Evolutionary conservation across 2,888 invertebrate species (phyloP).

Genomic region (Ophioninae sp.): DNA sequence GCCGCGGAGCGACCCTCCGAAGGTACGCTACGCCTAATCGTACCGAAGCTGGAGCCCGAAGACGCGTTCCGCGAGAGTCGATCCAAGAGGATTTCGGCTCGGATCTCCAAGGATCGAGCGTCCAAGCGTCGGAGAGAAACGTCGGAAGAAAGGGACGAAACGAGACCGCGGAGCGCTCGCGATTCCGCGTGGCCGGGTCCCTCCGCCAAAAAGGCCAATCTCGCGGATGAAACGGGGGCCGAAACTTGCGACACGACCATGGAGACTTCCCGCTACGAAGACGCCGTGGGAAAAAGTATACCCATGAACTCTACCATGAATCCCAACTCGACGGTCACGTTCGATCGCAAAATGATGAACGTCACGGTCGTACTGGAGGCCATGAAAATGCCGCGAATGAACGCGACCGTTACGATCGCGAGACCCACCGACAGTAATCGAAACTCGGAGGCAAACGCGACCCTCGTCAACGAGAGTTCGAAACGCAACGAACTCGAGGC

Average conservation of each 20-base stretch:
- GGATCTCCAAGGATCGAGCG: background rate
- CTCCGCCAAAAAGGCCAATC: constrained; percentile 62
- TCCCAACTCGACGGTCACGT: constrained; percentile 65
- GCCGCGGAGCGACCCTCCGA: background rate
- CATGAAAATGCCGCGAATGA: constrained; percentile 61
- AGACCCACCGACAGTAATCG: constrained; percentile 37
- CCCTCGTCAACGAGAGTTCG: constrained; percentile 36
- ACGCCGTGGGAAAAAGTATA: constrained; percentile 74
- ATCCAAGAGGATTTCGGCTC: background rate
- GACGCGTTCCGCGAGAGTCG: background rate
- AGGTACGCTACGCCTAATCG: background rate
- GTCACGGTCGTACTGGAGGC: constrained; percentile 74
- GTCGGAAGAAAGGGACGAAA: background rate
- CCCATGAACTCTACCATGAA: constrained; percentile 79
- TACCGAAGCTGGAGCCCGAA: constrained; percentile 23
- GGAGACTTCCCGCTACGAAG: constrained; percentile 77
- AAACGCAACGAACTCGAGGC: background rate
- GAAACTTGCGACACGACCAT: constrained; percentile 66
- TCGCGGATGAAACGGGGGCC: constrained; percentile 47
- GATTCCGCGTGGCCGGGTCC: constrained; percentile 49
- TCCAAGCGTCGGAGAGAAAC: constrained; percentile 35
- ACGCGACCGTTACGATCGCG: constrained; percentile 73
- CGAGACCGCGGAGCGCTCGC: background rate
- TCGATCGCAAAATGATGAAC: constrained; percentile 72
- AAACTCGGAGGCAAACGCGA: constrained; percentile 23